A percentile compares a stretch with the other conserved stretches of the same genome.
These are phyloP conservation scores for Tetramorium simillimum DNA, from an alignment of 1,140 invertebrate genomes.

Conservation along the genomic window DNA sequence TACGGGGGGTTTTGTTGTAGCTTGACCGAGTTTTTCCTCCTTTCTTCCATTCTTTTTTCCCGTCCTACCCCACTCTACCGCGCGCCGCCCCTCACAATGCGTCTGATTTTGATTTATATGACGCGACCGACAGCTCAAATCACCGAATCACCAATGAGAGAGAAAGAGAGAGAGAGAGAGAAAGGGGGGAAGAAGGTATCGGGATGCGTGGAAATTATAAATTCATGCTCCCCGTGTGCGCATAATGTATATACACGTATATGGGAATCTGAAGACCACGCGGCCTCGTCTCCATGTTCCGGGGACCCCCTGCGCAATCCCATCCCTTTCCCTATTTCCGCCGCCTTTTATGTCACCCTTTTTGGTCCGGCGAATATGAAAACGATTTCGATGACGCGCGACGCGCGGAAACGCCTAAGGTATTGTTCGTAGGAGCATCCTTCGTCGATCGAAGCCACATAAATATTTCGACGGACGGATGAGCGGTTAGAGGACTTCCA, in stretches of 20 bases:
- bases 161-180: conserved; percentile 59
- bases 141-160: conserved; percentile 69
- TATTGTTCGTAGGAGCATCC: conserved; percentile 40
- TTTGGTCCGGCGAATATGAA: conserved; percentile 48
- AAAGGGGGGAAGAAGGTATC: conserved; percentile 63
- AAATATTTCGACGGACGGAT: conserved; percentile 54
- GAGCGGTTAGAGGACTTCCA: not conserved
- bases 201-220: conserved; percentile 84
- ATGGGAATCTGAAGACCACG: conserved; percentile 60
- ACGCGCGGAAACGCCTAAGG: conserved; percentile 42
- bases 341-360: conserved; percentile 28
- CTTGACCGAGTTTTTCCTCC: conserved; percentile 84
- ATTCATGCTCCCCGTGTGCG: conserved; percentile 79
- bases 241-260: conserved; percentile 57
- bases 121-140: conserved; percentile 81
- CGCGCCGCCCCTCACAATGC: conserved; percentile 77
- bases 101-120: conserved; percentile 85
- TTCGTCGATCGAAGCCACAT: conserved; percentile 38
- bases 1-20: conserved; percentile 80
- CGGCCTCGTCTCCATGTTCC: conserved; percentile 47
- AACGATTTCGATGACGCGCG: conserved; percentile 53
- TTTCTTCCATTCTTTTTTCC: conserved; percentile 60
- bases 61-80: conserved; percentile 50
- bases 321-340: conserved; percentile 5
- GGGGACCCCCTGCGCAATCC: conserved; percentile 36